Evolutionary conservation across 2,888 invertebrate species (phyloP), one percentile per base, ranked within the genome.

Genomic region (Malthinus flaveolus): DNA sequence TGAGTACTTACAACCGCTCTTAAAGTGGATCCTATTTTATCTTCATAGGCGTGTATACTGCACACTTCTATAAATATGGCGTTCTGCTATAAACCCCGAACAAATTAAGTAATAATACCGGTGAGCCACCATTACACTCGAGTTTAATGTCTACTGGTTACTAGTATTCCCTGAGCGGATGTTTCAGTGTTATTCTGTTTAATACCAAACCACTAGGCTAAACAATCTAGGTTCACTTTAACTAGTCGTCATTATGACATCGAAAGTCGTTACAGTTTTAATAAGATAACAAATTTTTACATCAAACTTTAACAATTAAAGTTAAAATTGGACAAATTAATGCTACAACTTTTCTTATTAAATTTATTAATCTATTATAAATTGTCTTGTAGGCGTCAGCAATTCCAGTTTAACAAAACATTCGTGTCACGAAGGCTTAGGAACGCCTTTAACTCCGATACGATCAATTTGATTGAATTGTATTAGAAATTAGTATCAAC

Each of bases 41-140:
- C 49, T 54, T 49, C 49, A 45, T 59, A 53, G 59, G 59, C 53
- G 56, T 51, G 47, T 45, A 47, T 46, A 35, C 36, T 34, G 32
- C 39, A 32, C 49, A 31, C 52, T 49, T 46, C 59, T 59, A 59
- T 59, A 59, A 59, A 59, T 59, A 59, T 59, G 54, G 54, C 53
- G 59, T 49, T 59, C 44, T 45, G 59, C 53, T 49, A 59, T 59
- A 59, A 59, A 49, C 59, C 59, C 53, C 48, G 54, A 59, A 59
- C 59, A 59, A 59, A 59, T 59, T 59, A 59, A 59, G 59, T 59
- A 59, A 59, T 59, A 59, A 59, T 59, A 59, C 59, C 59, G 59
- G 59, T 59, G 59, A 59, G 53, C 59, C 59, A 53, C 36, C 53
- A 59, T 59, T 59, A 59, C 59, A 49, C 53, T 59, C 49, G 36